Evolutionary conservation across 2,888 invertebrate genomes (phyloP).

Genomic region (Drosophila pseudotalamancana): DNA sequence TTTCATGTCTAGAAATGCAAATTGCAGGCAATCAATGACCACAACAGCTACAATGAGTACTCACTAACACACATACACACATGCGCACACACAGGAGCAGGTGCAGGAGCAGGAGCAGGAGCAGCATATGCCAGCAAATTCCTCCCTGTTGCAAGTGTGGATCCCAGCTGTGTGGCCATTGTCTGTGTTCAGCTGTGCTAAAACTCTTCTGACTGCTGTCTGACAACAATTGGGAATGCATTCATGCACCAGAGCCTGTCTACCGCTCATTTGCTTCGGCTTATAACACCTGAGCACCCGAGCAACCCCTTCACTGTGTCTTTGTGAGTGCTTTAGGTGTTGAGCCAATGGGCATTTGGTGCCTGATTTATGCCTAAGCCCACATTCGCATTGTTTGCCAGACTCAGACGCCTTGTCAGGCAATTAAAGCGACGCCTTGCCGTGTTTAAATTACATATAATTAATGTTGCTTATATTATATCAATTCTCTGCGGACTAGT

Average conservation of each 20-base stretch:
- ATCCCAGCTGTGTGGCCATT: constrained; percentile 10
- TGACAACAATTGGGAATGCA: constrained; percentile 28
- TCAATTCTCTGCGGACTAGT: constrained; percentile 2
- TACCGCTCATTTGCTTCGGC: constrained; percentile 28
- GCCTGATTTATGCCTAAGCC: constrained; percentile 55
- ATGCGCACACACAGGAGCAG: neutral
- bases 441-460: constrained; percentile 57
- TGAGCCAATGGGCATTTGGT: constrained; percentile 55
- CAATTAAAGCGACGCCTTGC: constrained; percentile 52
- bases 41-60: constrained; percentile 40
- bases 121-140: constrained; percentile 27
- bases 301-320: neutral
- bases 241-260: constrained; percentile 23
- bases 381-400: constrained; percentile 59
- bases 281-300: constrained; percentile 4
- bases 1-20: constrained; percentile 65
- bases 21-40: constrained; percentile 55
- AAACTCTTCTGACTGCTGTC: neutral
- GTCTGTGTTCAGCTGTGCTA: constrained; percentile 2
- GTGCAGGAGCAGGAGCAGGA: neutral
- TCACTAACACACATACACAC: neutral
- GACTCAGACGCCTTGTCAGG: constrained; percentile 35
- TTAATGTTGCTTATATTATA: constrained; percentile 53
- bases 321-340: constrained; percentile 38
- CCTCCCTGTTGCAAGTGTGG: constrained; percentile 10